phyloP scores from a whole-genome alignment of 1,140 invertebrate genomes.

The Ips nitidus region DNA sequence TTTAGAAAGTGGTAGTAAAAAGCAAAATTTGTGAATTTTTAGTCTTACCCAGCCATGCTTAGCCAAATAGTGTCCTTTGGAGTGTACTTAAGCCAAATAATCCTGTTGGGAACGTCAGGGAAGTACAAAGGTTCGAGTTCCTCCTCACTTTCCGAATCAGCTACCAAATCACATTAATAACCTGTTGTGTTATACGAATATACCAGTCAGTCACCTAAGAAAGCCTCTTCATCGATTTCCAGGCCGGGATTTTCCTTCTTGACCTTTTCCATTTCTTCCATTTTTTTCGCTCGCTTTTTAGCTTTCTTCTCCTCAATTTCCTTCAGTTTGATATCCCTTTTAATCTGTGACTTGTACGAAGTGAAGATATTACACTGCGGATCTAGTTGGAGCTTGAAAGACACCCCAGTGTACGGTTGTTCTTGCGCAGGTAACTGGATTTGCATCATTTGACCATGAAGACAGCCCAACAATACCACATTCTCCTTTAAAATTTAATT shows the following conservation, averaged over 20 bases:
- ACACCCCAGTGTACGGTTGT: slow-evolving; percentile 53
- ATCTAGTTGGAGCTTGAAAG: slow-evolving; percentile 55
- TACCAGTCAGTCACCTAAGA: slow-evolving; percentile 51
- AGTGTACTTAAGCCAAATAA: slow-evolving; percentile 58
- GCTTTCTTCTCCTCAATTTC: slow-evolving; percentile 55
- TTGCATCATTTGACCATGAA: slow-evolving; percentile 58
- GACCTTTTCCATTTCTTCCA: slow-evolving; percentile 57
- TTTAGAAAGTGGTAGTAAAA: neutral
- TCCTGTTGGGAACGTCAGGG: slow-evolving; percentile 58
- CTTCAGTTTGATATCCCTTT: slow-evolving; percentile 52
- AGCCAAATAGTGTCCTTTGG: slow-evolving; percentile 57
- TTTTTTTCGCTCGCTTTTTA: slow-evolving; percentile 57
- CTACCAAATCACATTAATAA: slow-evolving; percentile 45
- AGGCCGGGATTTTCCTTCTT: slow-evolving; percentile 58
- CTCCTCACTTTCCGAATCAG: slow-evolving; percentile 57
- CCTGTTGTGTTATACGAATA: neutral
- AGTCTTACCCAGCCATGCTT: slow-evolving; percentile 57
- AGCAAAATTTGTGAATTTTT: neutral
- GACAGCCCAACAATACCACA: slow-evolving; percentile 58
- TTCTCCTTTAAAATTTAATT: slow-evolving; percentile 41
- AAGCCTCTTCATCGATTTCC: slow-evolving; percentile 61
- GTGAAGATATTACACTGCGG: slow-evolving; percentile 55
- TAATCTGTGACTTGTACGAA: slow-evolving; percentile 62
- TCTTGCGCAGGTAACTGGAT: slow-evolving; percentile 54
- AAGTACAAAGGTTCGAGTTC: slow-evolving; percentile 60